Evolutionary conservation across 2,888 invertebrate species (phyloP).

Genomic region (Cryptocheilus praepositus): DNA sequence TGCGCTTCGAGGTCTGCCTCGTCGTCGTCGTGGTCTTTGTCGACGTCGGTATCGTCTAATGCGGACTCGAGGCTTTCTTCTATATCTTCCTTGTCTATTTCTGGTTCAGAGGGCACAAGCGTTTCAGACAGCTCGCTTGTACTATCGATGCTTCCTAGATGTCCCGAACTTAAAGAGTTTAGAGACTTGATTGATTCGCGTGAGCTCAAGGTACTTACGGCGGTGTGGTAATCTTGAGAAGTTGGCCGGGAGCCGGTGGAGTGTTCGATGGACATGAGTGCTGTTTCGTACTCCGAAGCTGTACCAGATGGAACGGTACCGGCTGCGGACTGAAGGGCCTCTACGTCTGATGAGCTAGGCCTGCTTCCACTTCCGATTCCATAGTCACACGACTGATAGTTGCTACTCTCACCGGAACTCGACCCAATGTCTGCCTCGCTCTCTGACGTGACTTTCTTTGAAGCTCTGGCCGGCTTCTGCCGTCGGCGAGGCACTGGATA

Average conservation of each 20-base stretch:
- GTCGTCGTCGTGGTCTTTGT: no score
- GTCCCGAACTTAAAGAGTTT: slow-evolving; percentile 92
- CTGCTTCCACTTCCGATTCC: slow-evolving; percentile 83
- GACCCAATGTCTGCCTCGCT: slow-evolving; percentile 88
- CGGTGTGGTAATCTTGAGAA: slow-evolving; percentile 91
- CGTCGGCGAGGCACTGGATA: slow-evolving; percentile 70
- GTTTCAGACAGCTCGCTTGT: slow-evolving; percentile 95
- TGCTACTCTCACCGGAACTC: slow-evolving; percentile 89
- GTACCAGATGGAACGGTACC: slow-evolving; percentile 77
- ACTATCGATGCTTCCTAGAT: slow-evolving; percentile 89
- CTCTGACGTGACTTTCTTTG: slow-evolving; percentile 83
- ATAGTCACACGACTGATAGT: slow-evolving; percentile 91
- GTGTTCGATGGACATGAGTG: slow-evolving; percentile 86
- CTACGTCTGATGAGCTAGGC: slow-evolving; percentile 91
- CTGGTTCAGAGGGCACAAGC: slow-evolving; percentile 89
- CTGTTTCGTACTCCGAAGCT: slow-evolving; percentile 91
- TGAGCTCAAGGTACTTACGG: slow-evolving; percentile 90
- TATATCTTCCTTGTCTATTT: slow-evolving; percentile 82
- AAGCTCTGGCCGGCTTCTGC: slow-evolving; percentile 64
- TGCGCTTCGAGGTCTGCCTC: slow-evolving; percentile 67
- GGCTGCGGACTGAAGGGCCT: slow-evolving; percentile 79
- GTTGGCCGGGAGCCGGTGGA: slow-evolving; percentile 84
- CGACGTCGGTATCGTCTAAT: slow-evolving; percentile 60
- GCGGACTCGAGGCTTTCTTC: slow-evolving; percentile 76
- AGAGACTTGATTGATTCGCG: slow-evolving; percentile 93